These are phyloP conservation scores for Saccostrea echinata DNA, from an alignment of 1,140 invertebrate genomes.

Conservation along the genomic window DNA sequence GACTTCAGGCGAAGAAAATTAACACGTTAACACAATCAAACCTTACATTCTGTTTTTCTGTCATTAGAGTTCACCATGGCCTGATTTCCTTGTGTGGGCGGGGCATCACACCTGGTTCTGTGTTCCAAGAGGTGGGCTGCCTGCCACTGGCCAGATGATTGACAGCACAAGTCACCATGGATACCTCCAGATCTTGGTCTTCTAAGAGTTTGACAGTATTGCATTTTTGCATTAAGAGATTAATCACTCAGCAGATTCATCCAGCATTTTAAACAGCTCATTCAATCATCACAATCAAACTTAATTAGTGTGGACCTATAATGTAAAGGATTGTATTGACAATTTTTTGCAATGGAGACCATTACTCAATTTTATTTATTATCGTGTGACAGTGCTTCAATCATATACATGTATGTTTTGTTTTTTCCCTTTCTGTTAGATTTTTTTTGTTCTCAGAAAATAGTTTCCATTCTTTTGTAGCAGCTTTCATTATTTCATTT, in stretches of 20 bases:
- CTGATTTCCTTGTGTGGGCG: conserved; percentile 66
- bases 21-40: not conserved
- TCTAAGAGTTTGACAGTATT: conserved; percentile 15
- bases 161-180: not conserved
- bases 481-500: no score
- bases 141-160: conserved; percentile 56
- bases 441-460: no score
- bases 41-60: conserved; percentile 51
- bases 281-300: not conserved
- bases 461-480: no score
- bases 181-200: not conserved
- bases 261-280: no score
- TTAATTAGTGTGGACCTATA: not conserved
- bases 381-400: no score
- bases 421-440: no score
- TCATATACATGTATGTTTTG: no score
- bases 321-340: no score
- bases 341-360: no score
- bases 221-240: not conserved
- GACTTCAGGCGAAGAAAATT: not conserved
- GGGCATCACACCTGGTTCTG: conserved; percentile 69
- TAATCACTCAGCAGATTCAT: no score
- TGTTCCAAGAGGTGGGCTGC: conserved; percentile 64
- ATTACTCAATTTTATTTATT: no score
- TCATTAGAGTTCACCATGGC: conserved; percentile 70